Evolutionary conservation across 2,888 invertebrate genomes (phyloP).

Genomic region (Pristionchus japonicus): DNA sequence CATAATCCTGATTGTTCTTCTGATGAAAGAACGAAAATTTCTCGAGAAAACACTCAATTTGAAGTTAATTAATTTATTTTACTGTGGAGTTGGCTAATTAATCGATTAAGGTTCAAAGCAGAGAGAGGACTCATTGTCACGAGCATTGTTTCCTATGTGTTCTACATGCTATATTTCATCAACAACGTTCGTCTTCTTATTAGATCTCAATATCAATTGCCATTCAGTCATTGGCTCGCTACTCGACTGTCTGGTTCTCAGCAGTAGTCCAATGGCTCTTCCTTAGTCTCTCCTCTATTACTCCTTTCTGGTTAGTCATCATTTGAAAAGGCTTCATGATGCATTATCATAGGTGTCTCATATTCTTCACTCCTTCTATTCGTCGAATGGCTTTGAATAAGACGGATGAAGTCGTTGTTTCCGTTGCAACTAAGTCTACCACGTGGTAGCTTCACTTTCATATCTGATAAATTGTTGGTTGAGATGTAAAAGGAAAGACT

Average conservation of each 20-base stretch:
- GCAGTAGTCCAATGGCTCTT: neutral
- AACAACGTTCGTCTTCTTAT: neutral
- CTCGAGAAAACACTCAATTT: neutral
- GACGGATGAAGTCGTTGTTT: neutral
- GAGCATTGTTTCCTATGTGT: neutral
- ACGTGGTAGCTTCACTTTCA: neutral
- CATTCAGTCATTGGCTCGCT: neutral
- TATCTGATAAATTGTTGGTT: neutral
- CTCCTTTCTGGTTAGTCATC: neutral
- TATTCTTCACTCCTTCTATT: neutral
- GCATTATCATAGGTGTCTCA: neutral
- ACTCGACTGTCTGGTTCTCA: neutral
- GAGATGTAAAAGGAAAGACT: neutral
- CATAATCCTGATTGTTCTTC: neutral
- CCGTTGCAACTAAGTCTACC: neutral
- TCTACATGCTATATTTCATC: slow-evolving; percentile 1
- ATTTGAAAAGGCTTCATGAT: neutral
- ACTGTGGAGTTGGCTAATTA: neutral
- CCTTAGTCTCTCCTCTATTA: neutral
- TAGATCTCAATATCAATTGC: too few relatives aligned
- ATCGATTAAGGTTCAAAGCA: neutral
- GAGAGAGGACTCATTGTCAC: neutral
- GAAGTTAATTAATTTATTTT: neutral
- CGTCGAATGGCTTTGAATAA: neutral
- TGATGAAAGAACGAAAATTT: neutral